Percentiles rank a stretch among this genome's conserved stretches.
phyloP scores from a whole-genome alignment of 1,140 invertebrate species.

The Triops cancriformis region DNA sequence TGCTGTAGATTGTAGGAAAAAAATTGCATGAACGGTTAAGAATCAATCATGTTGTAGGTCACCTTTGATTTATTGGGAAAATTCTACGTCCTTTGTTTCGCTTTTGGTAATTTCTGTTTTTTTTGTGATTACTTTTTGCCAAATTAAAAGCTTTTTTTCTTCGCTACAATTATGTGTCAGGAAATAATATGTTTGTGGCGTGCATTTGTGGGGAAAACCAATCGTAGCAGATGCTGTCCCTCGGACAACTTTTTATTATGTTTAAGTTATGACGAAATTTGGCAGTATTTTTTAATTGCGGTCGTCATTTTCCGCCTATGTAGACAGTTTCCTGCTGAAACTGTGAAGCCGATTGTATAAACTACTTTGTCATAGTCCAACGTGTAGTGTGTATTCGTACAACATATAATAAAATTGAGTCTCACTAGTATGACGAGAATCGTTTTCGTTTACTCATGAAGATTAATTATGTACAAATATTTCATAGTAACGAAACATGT shows the following conservation, averaged over 20 bases:
- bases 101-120: slow-evolving; percentile 18
- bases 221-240: slow-evolving; percentile 25
- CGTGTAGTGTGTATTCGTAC: not conserved
- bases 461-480: too few relatives aligned
- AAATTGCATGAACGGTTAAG: not conserved
- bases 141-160: not conserved
- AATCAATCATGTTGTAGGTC: not conserved
- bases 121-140: not conserved
- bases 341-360: not conserved
- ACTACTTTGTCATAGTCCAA: not conserved
- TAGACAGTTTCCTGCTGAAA: not conserved
- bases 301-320: not conserved
- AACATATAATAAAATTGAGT: not conserved
- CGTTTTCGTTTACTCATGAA: too few relatives aligned
- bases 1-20: not conserved
- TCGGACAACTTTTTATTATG: not conserved
- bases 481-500: not conserved
- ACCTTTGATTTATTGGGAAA: not conserved
- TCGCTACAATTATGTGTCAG: not conserved
- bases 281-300: not conserved
- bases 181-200: slow-evolving; percentile 2
- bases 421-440: too few relatives aligned
- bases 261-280: not conserved
- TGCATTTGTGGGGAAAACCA: not conserved
- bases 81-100: not conserved